Base-by-base conservation (phyloP, 92 coral and sea anemone genomes). In the Epizoanthus rinbou region DNA sequence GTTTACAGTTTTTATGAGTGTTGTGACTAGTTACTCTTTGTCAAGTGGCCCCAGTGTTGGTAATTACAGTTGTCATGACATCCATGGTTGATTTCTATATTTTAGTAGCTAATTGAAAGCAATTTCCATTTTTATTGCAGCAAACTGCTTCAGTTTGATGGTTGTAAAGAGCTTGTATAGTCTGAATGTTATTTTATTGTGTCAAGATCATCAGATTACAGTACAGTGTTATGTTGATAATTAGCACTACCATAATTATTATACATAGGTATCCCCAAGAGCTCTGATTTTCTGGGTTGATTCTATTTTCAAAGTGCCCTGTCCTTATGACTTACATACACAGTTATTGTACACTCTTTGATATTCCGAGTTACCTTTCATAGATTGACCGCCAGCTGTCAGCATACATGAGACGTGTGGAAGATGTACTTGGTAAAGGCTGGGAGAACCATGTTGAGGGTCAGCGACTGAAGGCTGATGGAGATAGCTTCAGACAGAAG, bases 371-470 rank as follows among this genome's bases (percentile, higher is more conserved):
- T 45, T 58, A 14, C 68, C 7, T 50, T 8, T 54, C 35, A 47
- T 66, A 90, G 97, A 96, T 96, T 82, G 99, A 96, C 76, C 89
- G 99, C 17, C 99, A 96, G 92, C 88, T 96, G 86, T 90, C 98
- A 43, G 99, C 99, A 4, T 96, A 96, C 87, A 92, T 96, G 92
- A 86, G 95, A 6, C 95, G 99, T 54, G 99, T 96, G 53, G 99
- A 96, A 75, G 99, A 96, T 83, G 99, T 96, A 17, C 92, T 96
- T 50, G 99, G 99, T 17, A 96, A 96, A 68, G 99, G 99, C 56
- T 96, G 99, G 99, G 99, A 96, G 74, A 96, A 91, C 74, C 99
- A 96, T 86, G 99, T 96, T 1, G 99, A 96, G 74, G 99, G 99
- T 5, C 99, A 96, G 86, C 89, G 97, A 76, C 90, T 96, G 15